Base-by-base conservation (phyloP, 2,113 vertebrate species). In the Epinephelus moara region DNA sequence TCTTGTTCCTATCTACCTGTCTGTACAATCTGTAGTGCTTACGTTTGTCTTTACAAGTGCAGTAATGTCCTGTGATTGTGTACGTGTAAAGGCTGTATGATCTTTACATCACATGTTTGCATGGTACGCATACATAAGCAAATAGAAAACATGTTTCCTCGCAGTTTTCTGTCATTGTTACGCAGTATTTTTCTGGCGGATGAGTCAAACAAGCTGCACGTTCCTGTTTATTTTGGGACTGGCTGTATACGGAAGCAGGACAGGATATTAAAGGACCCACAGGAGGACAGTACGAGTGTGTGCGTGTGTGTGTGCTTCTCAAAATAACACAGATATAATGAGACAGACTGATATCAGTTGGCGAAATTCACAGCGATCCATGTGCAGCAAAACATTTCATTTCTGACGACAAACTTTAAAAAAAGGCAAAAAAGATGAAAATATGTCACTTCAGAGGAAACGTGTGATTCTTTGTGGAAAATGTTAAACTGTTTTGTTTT, bases 181-280 rank as follows among this genome's bases (percentile, higher is more conserved):
- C 27, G 40, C 17, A 57, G 60, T 72, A 56, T 70, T 56, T 74
- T 62, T 67, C 33, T 18, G 72, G 45, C 0, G 17, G 45, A 62
- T 78, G 73, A 86, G 61, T 76, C 66, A 72, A 85, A 75, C 53
- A 55, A 53, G 55, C 80, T 84, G 82, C 69, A 18, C 80, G 76
- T 81, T 75, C 40, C n/a, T 75, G 77, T 85, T 88, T 81, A 90
- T 88, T 88, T 69, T 71, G 55, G 72, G 68, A 68, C 19, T 9
- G 71, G n/a, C 79, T 79, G 59, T 19, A 11, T 18, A 49, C 79
- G 82, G 75, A 80, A 82, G 68, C 49, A 75, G 73, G 50, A 72
- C 61, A 70, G 89, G 89, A 90, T 79, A 69, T 86, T 72, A 76
- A 74, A 82, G 57, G 42, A n/a, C 49, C 21, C 49, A 55, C 69